Evolutionary conservation across 35 echinoderm and acorn worm species (phyloP).

Genomic region (Chiridota heheva): DNA sequence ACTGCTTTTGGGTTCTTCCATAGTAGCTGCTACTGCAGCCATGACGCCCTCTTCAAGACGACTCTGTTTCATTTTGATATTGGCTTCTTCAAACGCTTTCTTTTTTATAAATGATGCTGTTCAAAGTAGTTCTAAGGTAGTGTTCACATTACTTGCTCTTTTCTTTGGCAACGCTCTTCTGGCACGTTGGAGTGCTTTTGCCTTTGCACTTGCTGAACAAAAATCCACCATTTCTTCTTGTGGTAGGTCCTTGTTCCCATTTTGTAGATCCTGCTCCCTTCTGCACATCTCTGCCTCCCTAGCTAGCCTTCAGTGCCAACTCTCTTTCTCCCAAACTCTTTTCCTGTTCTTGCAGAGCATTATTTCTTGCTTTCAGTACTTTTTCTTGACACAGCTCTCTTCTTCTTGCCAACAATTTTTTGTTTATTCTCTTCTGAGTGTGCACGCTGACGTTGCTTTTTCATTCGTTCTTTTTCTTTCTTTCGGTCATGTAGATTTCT

Average conservation of each 20-base stretch:
- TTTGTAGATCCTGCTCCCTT: background rate
- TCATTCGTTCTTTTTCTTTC: slow-evolving; percentile 10
- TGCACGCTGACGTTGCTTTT: slow-evolving; percentile 18
- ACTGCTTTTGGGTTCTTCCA: no score
- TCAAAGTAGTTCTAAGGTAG: background rate
- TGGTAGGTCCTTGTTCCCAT: slow-evolving; percentile 2
- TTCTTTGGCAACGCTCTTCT: background rate
- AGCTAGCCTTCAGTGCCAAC: background rate
- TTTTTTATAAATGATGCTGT: background rate
- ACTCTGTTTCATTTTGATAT: no score
- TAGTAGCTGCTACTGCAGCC: no score
- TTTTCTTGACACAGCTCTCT: background rate
- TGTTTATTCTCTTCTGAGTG: background rate
- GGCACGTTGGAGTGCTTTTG: background rate
- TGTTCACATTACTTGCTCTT: background rate
- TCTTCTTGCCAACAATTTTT: background rate
- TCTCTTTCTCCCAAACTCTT: slow-evolving; percentile 12
- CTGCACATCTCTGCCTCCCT: background rate
- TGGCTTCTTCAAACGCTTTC: no score
- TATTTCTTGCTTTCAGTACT: background rate
- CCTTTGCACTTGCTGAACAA: background rate
- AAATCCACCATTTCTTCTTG: background rate
- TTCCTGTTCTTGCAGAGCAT: background rate
- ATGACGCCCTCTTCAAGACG: no score
- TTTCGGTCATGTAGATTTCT: background rate